These are phyloP conservation scores for Geotrupes spiniger DNA, from an alignment of 2,888 invertebrate species.

Conservation along the genomic window DNA sequence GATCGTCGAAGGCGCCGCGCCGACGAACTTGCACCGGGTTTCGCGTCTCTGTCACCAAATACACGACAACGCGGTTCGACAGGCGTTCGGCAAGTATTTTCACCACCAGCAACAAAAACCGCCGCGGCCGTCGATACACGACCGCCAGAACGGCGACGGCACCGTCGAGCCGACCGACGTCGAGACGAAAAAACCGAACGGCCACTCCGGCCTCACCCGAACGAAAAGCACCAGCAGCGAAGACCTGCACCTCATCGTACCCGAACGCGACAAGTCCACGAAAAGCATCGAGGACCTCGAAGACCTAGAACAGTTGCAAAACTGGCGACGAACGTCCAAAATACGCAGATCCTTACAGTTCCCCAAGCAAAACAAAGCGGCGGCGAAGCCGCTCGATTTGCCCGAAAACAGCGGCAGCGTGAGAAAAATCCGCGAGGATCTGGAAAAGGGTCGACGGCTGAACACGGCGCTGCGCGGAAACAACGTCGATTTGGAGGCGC, in stretches of 20 bases:
- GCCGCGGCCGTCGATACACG: slow-evolving; percentile 29
- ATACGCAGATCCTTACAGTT: slow-evolving; percentile 66
- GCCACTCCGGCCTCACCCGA: slow-evolving; percentile 37
- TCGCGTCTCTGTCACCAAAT: slow-evolving; percentile 52
- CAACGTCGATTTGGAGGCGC: slow-evolving; percentile 54
- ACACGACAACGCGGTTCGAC: slow-evolving; percentile 48
- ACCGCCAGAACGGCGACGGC: slow-evolving; percentile 37
- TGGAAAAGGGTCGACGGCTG: slow-evolving; percentile 56
- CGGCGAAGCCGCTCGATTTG: slow-evolving; percentile 38
- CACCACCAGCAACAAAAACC: slow-evolving; percentile 10
- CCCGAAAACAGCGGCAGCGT: slow-evolving; percentile 56
- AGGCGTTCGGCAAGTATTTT: slow-evolving; percentile 37
- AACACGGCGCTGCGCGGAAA: slow-evolving; percentile 56
- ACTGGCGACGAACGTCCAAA: slow-evolving; percentile 66
- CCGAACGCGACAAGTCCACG: slow-evolving; percentile 36
- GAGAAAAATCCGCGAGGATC: slow-evolving; percentile 54
- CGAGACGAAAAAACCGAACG: slow-evolving; percentile 31
- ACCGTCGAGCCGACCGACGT: slow-evolving; percentile 41
- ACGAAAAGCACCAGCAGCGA: slow-evolving; percentile 54
- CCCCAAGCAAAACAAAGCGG: slow-evolving; percentile 51
- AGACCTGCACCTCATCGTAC: slow-evolving; percentile 44
- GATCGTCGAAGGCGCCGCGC: slow-evolving; percentile 30
- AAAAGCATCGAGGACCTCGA: slow-evolving; percentile 44
- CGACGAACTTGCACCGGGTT: slow-evolving; percentile 47
- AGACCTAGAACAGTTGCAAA: slow-evolving; percentile 47